Base-by-base conservation (phyloP, 2,113 vertebrate species). In the Ptilonorhynchus violaceus region DNA sequence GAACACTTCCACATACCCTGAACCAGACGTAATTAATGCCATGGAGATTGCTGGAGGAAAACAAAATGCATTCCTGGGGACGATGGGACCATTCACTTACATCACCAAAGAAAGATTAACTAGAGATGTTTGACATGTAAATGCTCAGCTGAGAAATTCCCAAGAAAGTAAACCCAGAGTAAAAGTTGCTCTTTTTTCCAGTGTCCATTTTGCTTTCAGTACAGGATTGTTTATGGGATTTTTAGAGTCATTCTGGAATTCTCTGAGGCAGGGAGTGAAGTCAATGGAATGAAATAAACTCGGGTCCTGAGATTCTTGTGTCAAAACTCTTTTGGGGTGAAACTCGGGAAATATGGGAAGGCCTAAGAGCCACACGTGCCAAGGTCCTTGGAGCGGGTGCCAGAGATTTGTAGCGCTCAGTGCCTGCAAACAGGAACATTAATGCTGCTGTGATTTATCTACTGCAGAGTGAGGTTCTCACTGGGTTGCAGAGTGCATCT, bases 401-500 rank as follows among this genome's bases (percentile, higher is more conserved):
- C 52, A 15, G 11, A 11, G 50, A 68, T 44, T 9, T 10, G 79
- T 7, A 7, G 44, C 2, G 6, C 46, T 47, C 15, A 3, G 31
- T 73, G 74, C 35, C 92, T 79, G 85, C 47, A 28, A 37, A 3
- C 56, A 62, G 72, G 44, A 30, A 0, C 96, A 53, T 50, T 23
- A 25, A 46, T 74, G 23, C 39, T 9, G 73, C 87, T 53, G 62
- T 85, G 96, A 96, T 97, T 95, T 93, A 95, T 95, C 86, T 91
- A 6, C 74, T 33, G 79, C 72, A 84, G 28, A 47, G 27, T 8
- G 78, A 88, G 64, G 73, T 50, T 20, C 93, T 93, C 37, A 2
- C 90, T 46, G 95, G 39, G n/a, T 7, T 84, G 88, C 75, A 87
- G 87, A 91, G 82, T 67, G 88, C 95, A 92, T 96, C 96, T 97